A percentile compares a stretch with the other conserved stretches of the same genome.
These are phyloP conservation scores for Chelidonichthys spinosus DNA, from an alignment of 2,797 vertebrate genomes.

Conservation along the genomic window DNA sequence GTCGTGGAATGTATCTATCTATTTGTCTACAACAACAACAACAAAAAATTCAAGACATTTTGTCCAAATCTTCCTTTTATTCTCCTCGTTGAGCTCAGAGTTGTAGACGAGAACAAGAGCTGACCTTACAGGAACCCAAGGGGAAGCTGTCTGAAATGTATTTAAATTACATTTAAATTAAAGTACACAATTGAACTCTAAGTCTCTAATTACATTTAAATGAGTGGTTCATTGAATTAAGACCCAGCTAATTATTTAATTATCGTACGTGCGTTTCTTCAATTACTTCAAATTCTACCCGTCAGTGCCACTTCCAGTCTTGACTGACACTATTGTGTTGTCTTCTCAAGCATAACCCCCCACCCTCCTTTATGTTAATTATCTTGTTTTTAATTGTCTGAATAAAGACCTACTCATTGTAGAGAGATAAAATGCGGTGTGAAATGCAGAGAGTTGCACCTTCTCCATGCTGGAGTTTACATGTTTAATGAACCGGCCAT, in stretches of 20 bases:
- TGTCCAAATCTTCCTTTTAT: not conserved
- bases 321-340: constrained; percentile 21
- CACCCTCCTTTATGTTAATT: not conserved
- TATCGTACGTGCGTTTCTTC: constrained; percentile 18
- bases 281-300: not conserved
- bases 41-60: not conserved
- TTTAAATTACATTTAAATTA: constrained; percentile 11
- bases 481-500: constrained; percentile 66
- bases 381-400: not conserved
- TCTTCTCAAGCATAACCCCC: not conserved
- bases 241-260: constrained; percentile 26
- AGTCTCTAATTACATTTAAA: constrained; percentile 26
- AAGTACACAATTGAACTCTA: not conserved
- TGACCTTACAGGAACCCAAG: not conserved
- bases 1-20: no score
- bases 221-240: constrained; percentile 18
- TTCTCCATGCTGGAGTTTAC: constrained; percentile 45
- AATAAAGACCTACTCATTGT: constrained; percentile 11
- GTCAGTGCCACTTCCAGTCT: constrained; percentile 7
- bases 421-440: constrained; percentile 10
- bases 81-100: not conserved
- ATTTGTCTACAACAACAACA: not conserved
- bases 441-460: constrained; percentile 12
- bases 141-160: not conserved
- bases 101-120: not conserved